Conservation (phyloP, 2,888 invertebrate species). For the Chironomus tentans region DNA sequence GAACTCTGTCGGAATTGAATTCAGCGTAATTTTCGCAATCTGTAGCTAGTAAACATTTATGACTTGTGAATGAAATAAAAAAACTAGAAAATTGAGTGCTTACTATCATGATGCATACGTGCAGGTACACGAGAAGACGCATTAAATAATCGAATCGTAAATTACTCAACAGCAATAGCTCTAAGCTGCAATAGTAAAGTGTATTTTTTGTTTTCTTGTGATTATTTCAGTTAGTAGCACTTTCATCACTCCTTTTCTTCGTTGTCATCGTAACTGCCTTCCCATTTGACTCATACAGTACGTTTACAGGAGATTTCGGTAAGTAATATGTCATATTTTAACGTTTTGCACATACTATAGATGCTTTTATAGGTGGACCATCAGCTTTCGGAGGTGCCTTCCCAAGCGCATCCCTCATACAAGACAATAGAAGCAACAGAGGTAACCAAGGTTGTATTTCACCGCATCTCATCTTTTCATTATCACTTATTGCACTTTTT, state of each 20-base stretch:
- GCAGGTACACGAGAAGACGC: neutral
- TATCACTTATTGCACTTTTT: conserved; percentile 6
- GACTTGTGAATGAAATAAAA: too few species aligned
- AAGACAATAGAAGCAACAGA: conserved; percentile 41
- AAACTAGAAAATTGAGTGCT: too few species aligned
- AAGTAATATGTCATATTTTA: neutral
- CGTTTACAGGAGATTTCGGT: conserved; percentile 30
- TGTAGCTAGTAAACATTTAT: too few species aligned
- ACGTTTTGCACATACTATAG: too few species aligned
- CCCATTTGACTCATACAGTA: conserved; percentile 23
- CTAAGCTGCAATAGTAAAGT: neutral
- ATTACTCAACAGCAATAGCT: neutral
- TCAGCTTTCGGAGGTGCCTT: conserved; percentile 28
- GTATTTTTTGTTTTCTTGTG: neutral
- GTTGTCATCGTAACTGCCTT: neutral
- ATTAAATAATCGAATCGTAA: neutral
- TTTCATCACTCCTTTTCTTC: conserved; percentile 10
- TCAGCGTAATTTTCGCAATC: too few species aligned
- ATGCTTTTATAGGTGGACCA: conserved; percentile 22
- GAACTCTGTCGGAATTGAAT: too few species aligned
- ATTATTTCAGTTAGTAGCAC: conserved; percentile 13
- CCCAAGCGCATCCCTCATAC: conserved; percentile 30
- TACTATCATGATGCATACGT: too few species aligned
- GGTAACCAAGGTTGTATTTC: conserved; percentile 33
- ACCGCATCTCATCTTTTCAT: conserved; percentile 4